Base-by-base conservation (phyloP, 2,797 vertebrate genomes). In the Mus caroli region DNA sequence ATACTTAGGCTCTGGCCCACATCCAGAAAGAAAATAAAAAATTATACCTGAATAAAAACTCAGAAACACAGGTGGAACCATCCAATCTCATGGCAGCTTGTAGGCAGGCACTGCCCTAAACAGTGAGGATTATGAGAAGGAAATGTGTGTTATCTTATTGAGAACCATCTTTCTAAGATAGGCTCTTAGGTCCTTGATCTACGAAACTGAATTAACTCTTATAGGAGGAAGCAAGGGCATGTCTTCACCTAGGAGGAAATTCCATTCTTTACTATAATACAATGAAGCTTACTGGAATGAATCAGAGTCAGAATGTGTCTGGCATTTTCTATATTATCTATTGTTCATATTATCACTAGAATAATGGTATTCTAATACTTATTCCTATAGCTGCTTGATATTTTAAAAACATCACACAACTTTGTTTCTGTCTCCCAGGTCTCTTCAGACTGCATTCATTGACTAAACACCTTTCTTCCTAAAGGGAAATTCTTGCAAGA, bases 401-500 rank as follows among this genome's bases (percentile, higher is more conserved):
- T 95, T 28, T 96, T 91, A 20, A 37, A 62, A 62, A 62, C 1
- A 76, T 75, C 73, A 64, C 9, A 40, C 19, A 54, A 46, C 8
- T 90, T 91, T 28, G 50, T 28, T 92, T 82, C 93, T 95, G 15
- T 71, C 54, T 87, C 20, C 34, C 20, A 84, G 62, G 0, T 80
- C n/a, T 54, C 28, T 92, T 80, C 60, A 80, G 84, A 84, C 15
- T 84, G 9, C 46, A 60, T 76, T 96, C 52, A 69, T 37, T 73
- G 37, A 8, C 62, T 26, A 92, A 22, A 12, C 78, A 40, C 2
- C 31, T 94, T 73, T 58, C 34, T 58, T 34, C 60, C 37, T 78
- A 19, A 52, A 54, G 31, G 17, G 77, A 92, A 95, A 64, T 12
- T 43, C 73, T 22, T 60, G 24, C 12, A 60, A 95, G 24, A 34